Percentiles rank a stretch among this genome's conserved stretches.
These are phyloP conservation scores for Bradypus variegatus DNA, from an alignment of 2,797 vertebrate species.

Conservation along the genomic window DNA sequence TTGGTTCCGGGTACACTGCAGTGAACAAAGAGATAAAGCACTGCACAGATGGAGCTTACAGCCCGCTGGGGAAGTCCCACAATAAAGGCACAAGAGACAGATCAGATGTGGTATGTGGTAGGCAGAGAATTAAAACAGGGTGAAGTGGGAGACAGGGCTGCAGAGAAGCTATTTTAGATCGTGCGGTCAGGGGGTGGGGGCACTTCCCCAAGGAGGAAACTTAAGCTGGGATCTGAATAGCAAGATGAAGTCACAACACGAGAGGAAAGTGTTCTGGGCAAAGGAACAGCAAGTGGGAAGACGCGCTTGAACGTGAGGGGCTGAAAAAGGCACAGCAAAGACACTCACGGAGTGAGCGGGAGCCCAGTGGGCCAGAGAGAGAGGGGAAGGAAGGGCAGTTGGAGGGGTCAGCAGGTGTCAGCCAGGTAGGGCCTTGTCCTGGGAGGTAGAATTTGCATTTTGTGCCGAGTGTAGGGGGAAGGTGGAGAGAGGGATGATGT, in stretches of 20 bases:
- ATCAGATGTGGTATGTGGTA: fast-evolving
- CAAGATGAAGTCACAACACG: background rate
- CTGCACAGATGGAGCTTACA: background rate
- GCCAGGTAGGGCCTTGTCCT: background rate
- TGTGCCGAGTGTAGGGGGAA: too few species aligned
- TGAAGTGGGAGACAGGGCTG: background rate
- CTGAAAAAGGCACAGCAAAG: background rate
- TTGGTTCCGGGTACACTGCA: fast-evolving
- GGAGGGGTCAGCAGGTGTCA: background rate
- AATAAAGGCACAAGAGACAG: background rate
- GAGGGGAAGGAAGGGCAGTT: background rate
- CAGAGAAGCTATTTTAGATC: background rate
- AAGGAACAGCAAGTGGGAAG: background rate
- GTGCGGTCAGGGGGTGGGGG: background rate
- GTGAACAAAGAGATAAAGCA: background rate
- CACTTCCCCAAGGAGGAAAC: background rate
- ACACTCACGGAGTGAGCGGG: background rate
- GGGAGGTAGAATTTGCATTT: background rate
- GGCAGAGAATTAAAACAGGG: background rate
- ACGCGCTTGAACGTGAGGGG: background rate
- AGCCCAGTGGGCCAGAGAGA: background rate
- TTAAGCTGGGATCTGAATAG: background rate
- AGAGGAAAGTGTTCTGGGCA: background rate
- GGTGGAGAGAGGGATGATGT: background rate
- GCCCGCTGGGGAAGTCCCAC: background rate